Base-by-base conservation (phyloP, 2,797 vertebrate species). In the Strix occidentalis region DNA sequence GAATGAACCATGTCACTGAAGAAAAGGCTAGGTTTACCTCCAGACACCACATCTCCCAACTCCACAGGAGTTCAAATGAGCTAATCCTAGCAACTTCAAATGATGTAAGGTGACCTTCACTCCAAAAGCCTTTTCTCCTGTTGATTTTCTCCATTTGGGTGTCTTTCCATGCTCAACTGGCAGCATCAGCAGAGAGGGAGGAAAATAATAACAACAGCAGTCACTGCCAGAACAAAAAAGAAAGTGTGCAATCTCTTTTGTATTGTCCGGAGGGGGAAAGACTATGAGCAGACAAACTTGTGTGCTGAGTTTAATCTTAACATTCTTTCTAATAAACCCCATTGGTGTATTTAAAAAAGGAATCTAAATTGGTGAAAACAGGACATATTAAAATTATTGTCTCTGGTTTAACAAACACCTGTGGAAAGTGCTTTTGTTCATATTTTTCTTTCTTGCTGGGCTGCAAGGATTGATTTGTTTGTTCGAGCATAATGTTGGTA, bases 131-230 rank as follows among this genome's bases (percentile, higher is more conserved):
- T 89, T 89, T 89, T 84, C 50, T 94, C 31, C 63, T 69, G 26
- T 81, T 0, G 2, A 15, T 85, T 93, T 93, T 93, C 86, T 95
- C 92, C 54, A 24, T 89, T 84, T 4, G 3, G n/a, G 37, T 83
- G 53, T 89, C 71, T 95, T 96, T 95, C 90, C 80, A 16, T 68
- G 37, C 33, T 95, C 80, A 84, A 45, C 56, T 93, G 91, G 85
- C 80, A 94, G 74, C 66, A 77, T 64, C 60, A 63, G 80, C 58
- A 63, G 60, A 92, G 51, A 71, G 41, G 20, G 48, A 91, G 60
- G 86, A 80, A 95, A 95, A 87, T 70, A 84, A 51, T 46, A 74
- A 56, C 80, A 83, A 6, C 15, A 78, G 51, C 41, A 80, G 39
- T 83, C 50, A 37, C 56, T 92, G 64, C 29, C 64, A 89, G 76